Percentiles rank a stretch among this genome's conserved stretches.
phyloP scores from a whole-genome alignment of 2,888 invertebrate species.

The Alsophila aescularia region DNA sequence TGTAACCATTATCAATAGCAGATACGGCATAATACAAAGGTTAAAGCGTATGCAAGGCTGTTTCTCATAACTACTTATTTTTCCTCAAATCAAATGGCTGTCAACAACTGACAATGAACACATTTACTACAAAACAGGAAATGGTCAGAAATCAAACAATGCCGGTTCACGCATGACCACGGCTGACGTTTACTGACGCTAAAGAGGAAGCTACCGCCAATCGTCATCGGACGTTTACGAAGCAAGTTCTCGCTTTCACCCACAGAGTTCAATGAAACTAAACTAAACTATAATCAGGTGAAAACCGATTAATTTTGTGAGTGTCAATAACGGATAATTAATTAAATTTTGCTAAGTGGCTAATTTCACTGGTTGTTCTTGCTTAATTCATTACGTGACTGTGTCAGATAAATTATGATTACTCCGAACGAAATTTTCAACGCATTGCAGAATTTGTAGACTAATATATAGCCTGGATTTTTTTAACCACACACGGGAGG shows the following conservation, averaged over 20 bases:
- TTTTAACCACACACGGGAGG: too few species aligned
- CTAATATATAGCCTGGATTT: too few species aligned
- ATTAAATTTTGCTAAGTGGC: constrained; percentile 6
- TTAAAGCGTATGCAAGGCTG: neutral
- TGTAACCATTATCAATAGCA: too few species aligned
- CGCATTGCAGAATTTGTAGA: neutral
- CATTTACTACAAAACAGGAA: constrained; percentile 18
- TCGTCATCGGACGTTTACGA: constrained; percentile 39
- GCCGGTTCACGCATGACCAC: constrained; percentile 18
- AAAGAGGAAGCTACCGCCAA: constrained; percentile 44
- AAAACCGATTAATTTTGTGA: constrained; percentile 43
- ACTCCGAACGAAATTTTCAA: neutral
- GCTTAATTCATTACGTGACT: constrained; percentile 16
- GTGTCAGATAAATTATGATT: constrained; percentile 4
- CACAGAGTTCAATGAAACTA: constrained; percentile 64
- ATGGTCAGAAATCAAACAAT: constrained; percentile 22
- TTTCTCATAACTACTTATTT: constrained; percentile 2
- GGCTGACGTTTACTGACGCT: constrained; percentile 44
- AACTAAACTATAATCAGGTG: constrained; percentile 53
- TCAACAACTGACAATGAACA: constrained; percentile 7
- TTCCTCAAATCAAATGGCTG: neutral
- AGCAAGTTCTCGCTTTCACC: constrained; percentile 33
- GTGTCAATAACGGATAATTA: constrained; percentile 19
- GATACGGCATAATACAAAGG: neutral
- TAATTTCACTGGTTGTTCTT: constrained; percentile 14